Percentiles rank a stretch among this genome's conserved stretches.
These are phyloP conservation scores for Pangasianodon hypophthalmus DNA, from an alignment of 2,113 vertebrate genomes.

Conservation along the genomic window DNA sequence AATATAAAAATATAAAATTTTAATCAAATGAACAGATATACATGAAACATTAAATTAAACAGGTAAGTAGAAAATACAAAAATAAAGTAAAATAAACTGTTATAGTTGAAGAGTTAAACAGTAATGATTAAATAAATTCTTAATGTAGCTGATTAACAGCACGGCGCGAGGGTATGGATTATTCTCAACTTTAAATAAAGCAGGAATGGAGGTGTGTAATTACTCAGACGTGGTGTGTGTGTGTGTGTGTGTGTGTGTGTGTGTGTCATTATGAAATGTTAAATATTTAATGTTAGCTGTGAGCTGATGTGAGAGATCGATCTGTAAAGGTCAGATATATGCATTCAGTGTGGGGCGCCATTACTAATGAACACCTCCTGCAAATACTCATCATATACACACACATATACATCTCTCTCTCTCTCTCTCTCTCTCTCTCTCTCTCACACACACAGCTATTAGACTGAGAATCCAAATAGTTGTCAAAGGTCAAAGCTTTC, in stretches of 20 bases:
- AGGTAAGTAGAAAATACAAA: not conserved
- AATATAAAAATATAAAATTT: not conserved
- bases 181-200: slow-evolving; percentile 22
- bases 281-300: slow-evolving; percentile 45
- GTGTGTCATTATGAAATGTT: slow-evolving; percentile 30
- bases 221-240: slow-evolving; percentile 28
- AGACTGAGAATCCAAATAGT: no score
- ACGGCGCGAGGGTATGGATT: not conserved
- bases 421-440: not conserved
- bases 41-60: not conserved
- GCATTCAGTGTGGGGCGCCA: slow-evolving; percentile 19
- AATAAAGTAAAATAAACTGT: not conserved
- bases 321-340: slow-evolving; percentile 26
- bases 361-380: slow-evolving; percentile 23
- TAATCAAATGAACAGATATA: not conserved
- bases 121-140: not conserved
- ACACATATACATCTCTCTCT: not conserved
- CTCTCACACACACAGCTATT: not conserved
- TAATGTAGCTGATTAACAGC: not conserved
- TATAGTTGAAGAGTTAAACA: not conserved
- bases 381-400: slow-evolving; percentile 8
- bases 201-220: slow-evolving; percentile 15
- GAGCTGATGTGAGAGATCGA: slow-evolving; percentile 31
- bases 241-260: slow-evolving; percentile 19
- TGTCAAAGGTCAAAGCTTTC: not conserved